Base-by-base conservation (phyloP, 2,113 vertebrate genomes). In the Ibidorhyncha struthersii region DNA sequence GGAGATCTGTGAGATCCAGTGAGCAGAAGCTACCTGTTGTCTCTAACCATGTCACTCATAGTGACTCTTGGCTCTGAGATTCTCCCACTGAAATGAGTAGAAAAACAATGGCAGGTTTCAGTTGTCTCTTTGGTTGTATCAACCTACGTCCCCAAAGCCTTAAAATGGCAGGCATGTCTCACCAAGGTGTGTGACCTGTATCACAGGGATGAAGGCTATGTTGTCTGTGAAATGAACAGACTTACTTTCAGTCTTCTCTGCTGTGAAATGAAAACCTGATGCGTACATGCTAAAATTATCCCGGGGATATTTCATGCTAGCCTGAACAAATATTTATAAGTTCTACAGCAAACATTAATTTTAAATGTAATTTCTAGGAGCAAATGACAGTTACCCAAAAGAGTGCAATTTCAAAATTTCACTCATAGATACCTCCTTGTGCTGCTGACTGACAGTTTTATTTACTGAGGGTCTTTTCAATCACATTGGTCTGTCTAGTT, bases 311-410 rank as follows among this genome's bases (percentile, higher is more conserved):
- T 93, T 91, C 90, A 65, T 82, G 17, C 78, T 59, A 45, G 41
- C 90, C 87, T 93, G 93, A 93, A 79, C 95, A 97, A 94, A 97
- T 95, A 95, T 95, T 95, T 96, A 41, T 77, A 85, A 87, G 29
- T 93, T 94, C 92, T 21, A 82, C 85, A 80, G 90, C 88, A 96
- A 96, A 96, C 92, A 93, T 87, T 96, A 91, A 93, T 94, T 93
- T 93, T 9, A 84, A 92, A 93, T 86, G 85, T 77, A 88, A 87
- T 91, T 90, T 95, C 90, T 94, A 90, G 90, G 85, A 94, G 95
- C 82, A 90, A 91, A 93, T 82, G 96, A 96, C 84, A 96, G 92
- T 88, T 94, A 52, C 30, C 74, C 82, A 55, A 79, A 94, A 77
- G 85, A 93, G 70, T 49, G 77, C 45, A 82, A 94, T 88, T 96